Evolutionary conservation across 1,140 invertebrate species (phyloP), one percentile per base, ranked within the genome.

Genomic region (Drosophila pachea): DNA sequence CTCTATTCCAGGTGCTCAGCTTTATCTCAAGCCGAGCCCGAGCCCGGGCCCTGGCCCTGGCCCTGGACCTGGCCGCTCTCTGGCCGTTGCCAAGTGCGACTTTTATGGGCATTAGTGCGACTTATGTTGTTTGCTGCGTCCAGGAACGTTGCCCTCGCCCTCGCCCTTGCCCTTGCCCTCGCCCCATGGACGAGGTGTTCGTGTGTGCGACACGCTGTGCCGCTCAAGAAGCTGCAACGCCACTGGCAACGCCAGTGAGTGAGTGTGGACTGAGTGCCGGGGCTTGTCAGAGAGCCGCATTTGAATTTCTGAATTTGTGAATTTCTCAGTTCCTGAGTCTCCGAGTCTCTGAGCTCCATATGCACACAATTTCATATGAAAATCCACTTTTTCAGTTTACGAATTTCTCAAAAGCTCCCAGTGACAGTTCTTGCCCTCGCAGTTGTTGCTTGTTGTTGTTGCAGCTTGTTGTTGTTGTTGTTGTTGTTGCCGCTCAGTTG

Each of bases 381-480:
- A 86, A 84, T 86, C 79, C 79, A 84, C 79, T 84, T 86, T 83
- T 84, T 84, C 79, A 84, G 81, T 84, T 86, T 84, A 84, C 79
- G 79, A 84, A 84, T 84, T 84, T 84, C 79, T 86, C 81, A 84
- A 86, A 84, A 84, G 81, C 79, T 86, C 73, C 64, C 68, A 83
- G 68, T 83, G 81, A 83, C 81, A 86, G 79, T 81, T 70, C 52
- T 62, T 78, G 66, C 64, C 22, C 22, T n/a, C n/a, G n/a, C n/a
- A n/a, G n/a, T n/a, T 59, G 36, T 68, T 73, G 59, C 64, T 58
- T 43, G 32, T 11, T 38, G 8, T 61, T 61, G 22, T 38, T 33
- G 14, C 48, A 31, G 35, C 29, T 58, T n/a, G n/a, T n/a, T n/a
- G 79, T 77, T 63, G 56, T 67, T 78, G 60, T 60, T 58, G 42